Percentiles rank a stretch among this genome's conserved stretches.
phyloP scores from a whole-genome alignment of 2,888 invertebrate species.

The Chalcosyrphus nemorum region DNA sequence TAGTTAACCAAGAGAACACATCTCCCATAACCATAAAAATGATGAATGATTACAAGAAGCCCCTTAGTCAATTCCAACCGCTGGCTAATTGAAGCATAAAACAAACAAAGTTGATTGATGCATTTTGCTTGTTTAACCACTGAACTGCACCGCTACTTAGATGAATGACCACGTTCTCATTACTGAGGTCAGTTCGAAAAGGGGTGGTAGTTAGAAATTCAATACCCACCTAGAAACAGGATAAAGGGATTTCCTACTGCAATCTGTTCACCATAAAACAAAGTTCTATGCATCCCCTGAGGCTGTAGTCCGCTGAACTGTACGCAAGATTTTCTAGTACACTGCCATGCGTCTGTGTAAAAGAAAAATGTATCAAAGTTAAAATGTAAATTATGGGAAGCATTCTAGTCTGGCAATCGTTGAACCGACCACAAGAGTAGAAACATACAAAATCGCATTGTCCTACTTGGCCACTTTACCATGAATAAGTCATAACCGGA shows the following conservation, averaged over 20 bases:
- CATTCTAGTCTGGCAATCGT: conserved; percentile 17
- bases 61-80: conserved; percentile 20
- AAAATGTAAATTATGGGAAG: conserved; percentile 42
- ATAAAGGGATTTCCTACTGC: conserved; percentile 37
- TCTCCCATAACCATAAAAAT: conserved; percentile 29
- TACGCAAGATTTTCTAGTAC: not conserved
- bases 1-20: not conserved
- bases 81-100: conserved; percentile 57
- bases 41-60: conserved; percentile 43
- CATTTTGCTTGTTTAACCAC: conserved; percentile 51
- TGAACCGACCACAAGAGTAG: conserved; percentile 13
- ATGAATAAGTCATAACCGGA: conserved; percentile 62
- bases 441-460: conserved; percentile 62
- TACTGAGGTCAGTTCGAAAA: conserved; percentile 39
- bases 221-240: conserved; percentile 5
- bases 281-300: not conserved
- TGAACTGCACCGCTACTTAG: conserved; percentile 27
- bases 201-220: not conserved
- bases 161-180: conserved; percentile 57
- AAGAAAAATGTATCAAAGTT: conserved; percentile 6
- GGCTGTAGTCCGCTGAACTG: not conserved
- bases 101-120: conserved; percentile 66
- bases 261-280: conserved; percentile 20
- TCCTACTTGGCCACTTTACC: conserved; percentile 67
- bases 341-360: not conserved